phyloP scores from a whole-genome alignment of 2,113 vertebrate genomes.

The Cercocebus atys region DNA sequence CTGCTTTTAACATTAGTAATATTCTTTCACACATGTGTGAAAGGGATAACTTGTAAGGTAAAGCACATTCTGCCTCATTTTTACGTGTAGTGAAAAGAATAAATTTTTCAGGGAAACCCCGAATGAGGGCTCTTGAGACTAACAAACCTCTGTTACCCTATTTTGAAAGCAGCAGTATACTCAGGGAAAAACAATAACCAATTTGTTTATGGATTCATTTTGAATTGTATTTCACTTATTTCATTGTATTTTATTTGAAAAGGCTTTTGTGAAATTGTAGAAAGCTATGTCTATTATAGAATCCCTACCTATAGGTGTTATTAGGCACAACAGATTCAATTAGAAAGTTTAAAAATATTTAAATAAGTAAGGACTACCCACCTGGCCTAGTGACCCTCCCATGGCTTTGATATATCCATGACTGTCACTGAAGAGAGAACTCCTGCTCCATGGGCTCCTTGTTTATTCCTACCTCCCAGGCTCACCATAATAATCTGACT shows the following conservation, averaged over 20 bases:
- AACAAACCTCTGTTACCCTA: accelerated
- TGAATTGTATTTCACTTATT: not conserved
- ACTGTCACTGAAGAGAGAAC: not conserved
- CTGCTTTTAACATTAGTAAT: not conserved
- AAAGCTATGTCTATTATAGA: not conserved
- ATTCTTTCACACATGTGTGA: not conserved
- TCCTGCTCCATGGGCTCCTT: not conserved
- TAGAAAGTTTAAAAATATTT: not conserved
- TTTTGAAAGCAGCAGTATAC: not conserved
- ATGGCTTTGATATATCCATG: not conserved
- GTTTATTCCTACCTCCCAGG: not conserved
- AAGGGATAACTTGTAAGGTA: not conserved
- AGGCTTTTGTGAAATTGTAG: not conserved
- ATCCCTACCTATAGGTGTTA: not conserved
- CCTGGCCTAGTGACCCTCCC: not conserved
- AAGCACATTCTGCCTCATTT: not conserved
- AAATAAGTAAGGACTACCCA: not conserved
- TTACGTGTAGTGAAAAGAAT: not conserved
- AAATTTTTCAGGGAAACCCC: not conserved
- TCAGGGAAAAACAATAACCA: not conserved
- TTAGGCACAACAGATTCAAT: not conserved
- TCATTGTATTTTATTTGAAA: constrained; percentile 1
- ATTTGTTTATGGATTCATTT: not conserved
- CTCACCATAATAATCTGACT: not conserved
- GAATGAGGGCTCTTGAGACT: not conserved